Evolutionary conservation across 2,888 invertebrate genomes (phyloP), one percentile per base, ranked within the genome.

Genomic region (Mantis religiosa): DNA sequence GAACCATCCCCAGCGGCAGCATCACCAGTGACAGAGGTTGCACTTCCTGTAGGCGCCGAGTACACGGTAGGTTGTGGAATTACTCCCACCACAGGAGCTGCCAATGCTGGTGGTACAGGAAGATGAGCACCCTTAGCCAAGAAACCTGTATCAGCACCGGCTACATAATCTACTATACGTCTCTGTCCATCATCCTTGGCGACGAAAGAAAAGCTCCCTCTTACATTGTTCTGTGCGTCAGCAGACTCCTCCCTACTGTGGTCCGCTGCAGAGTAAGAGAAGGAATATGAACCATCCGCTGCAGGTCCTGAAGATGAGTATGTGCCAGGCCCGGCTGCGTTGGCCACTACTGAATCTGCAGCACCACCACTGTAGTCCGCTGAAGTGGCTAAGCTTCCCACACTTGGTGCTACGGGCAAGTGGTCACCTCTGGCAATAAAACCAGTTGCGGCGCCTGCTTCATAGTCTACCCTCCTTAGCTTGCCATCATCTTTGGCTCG

Each of bases 101-200:
- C 28, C 28, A 83, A 15, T 7, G 28, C 20, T n/a, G 91, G 88
- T n/a, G 90, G 91, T n/a, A 90, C 90, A n/a, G 91, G 90, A 30
- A 92, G 89, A 89, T 91, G 91, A 82, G 91, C 91, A n/a, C 91
- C 91, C 54, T 89, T 89, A 41, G 91, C 90, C n/a, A 90, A 47
- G 83, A 91, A 91, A 28, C 91, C 91, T 15, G 89, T 91, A 14
- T 88, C 89, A 9, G 91, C 88, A 20, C 91, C 91, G 27, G 91
- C 91, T 30, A 90, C 90, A 88, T 90, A 91, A 34, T 90, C 89
- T 12, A 91, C 90, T 25, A 89, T 86, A 6, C 91, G 88, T 41
- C 85, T 89, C 71, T 90, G 87, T 9, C 91, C 91, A 83, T 91
- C 91, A 88, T 91, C 91, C 12, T 89, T 89, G 25, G 91, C 90